Evolutionary conservation across 2,888 invertebrate species (phyloP), one percentile per base, ranked within the genome.

Genomic region (Pollenia griseotomentosa): DNA sequence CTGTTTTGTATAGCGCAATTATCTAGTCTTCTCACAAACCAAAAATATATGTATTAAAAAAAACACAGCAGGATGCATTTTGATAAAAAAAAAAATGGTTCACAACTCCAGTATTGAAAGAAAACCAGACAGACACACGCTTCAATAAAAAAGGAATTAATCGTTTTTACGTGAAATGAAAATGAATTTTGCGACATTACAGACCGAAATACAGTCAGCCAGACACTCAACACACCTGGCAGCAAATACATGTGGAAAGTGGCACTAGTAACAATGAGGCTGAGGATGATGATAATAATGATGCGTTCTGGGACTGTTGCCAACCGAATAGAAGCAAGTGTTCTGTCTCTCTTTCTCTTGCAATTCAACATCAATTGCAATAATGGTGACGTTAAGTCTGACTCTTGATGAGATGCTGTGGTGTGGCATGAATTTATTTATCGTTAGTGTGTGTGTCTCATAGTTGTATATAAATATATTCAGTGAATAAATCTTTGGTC

Each of bases 381-480:
- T 71, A 57, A 19, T 61, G 55, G 63, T 57, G 70, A 70, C 70
- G 63, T 55, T 71, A 61, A 57, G 63, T 77, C 70, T 83, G 70
- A 57, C 70, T 71, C 77, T 83, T 77, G 70, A 77, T 70, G 77
- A 83, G 55, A 77, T 71, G 46, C 68, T 75, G 55, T 63, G 16
- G 57, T 48, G 57, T n/a, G 40, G 59, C 7, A 33, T 33, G 57
- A 63, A 16, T 63, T 63, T 42, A 63, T 42, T 42, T 40, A 14
- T 33, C 6, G 33, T 33, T 33, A 33, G 42, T 19, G 16, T 63
- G 10, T 63, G 66, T 78, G 48, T 12, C 59, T 48, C 12, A 40
- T 79, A n/a, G 5, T 55, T 65, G 10, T 51, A 44, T 8, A 78
- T 48, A 23, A 61, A 71, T 55, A 63, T 55, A 80, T 71, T 71